Evolutionary conservation across 2,113 vertebrate genomes (phyloP).

Genomic region (Megatriorchis doriae): DNA sequence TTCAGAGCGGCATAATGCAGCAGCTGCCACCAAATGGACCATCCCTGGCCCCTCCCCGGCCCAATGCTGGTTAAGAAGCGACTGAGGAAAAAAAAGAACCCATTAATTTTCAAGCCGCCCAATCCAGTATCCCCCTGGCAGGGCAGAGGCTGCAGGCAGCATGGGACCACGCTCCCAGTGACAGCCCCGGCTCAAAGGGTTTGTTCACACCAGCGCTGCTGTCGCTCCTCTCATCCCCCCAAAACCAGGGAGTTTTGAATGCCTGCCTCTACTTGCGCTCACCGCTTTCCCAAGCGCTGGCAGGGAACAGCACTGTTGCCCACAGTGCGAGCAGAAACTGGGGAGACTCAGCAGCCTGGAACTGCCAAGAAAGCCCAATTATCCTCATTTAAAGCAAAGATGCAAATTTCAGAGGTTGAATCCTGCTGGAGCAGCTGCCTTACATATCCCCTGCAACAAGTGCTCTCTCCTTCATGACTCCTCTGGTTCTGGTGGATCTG

Average conservation of each 20-base stretch:
- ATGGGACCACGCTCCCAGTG: not conserved
- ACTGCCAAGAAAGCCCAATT: not conserved
- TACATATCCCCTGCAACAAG: not conserved
- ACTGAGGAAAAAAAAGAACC: not conserved
- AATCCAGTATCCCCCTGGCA: not conserved
- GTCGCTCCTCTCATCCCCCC: not conserved
- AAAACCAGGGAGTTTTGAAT: not conserved
- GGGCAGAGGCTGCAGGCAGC: not conserved
- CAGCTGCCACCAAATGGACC: not conserved
- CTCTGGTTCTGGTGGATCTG: not conserved
- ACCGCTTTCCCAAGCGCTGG: not conserved
- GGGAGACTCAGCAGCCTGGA: not conserved
- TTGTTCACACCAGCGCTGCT: fast-evolving
- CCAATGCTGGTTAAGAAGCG: not conserved
- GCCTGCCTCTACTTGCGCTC: not conserved
- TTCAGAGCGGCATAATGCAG: not conserved
- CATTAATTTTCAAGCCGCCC: not conserved
- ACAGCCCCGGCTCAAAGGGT: not conserved
- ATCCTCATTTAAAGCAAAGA: not conserved
- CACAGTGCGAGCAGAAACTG: not conserved
- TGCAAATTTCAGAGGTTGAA: not conserved
- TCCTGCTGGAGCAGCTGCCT: not conserved
- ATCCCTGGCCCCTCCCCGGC: not conserved
- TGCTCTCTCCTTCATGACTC: not conserved
- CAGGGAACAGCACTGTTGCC: not conserved